A percentile compares a stretch with the other conserved stretches of the same genome.
Conservation (phyloP, 2,113 vertebrate species). For the Myotis davidii region DNA sequence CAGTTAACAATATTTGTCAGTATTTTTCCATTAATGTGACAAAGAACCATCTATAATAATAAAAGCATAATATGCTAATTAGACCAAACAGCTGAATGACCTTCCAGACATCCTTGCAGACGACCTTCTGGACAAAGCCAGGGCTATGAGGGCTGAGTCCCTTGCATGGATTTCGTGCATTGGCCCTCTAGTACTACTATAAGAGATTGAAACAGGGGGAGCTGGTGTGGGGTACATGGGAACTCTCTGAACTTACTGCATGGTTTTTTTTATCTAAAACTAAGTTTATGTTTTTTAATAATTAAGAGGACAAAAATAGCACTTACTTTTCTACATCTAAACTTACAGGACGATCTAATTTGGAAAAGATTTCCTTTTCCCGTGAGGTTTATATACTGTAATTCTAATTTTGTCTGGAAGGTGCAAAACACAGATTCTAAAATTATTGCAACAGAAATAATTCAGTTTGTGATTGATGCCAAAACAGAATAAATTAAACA, state of each 20-base stretch:
- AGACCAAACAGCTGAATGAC: no score
- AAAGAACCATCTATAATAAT: background rate
- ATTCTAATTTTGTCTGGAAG: constrained; percentile 68
- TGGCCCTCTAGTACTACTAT: background rate
- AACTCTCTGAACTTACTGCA: background rate
- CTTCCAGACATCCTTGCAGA: no score
- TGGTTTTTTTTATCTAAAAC: background rate
- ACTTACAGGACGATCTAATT: constrained; percentile 10
- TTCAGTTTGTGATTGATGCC: constrained; percentile 53
- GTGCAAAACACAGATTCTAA: constrained; percentile 60
- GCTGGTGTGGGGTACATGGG: accelerated
- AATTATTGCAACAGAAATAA: constrained; percentile 67
- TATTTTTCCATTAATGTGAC: background rate
- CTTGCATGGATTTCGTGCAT: no score
- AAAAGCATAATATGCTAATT: no score
- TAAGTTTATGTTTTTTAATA: constrained; percentile 29
- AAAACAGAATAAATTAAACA: constrained; percentile 55
- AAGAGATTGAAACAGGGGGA: background rate
- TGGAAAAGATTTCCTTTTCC: constrained; percentile 40
- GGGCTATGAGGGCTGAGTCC: no score
- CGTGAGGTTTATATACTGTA: constrained; percentile 1
- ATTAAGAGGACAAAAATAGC: constrained; percentile 19
- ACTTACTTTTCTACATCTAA: constrained; percentile 30
- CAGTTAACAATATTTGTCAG: background rate
- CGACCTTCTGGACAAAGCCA: no score